These are phyloP conservation scores for Myrmecobius fasciatus DNA, from an alignment of 2,113 vertebrate genomes.

Conservation along the genomic window DNA sequence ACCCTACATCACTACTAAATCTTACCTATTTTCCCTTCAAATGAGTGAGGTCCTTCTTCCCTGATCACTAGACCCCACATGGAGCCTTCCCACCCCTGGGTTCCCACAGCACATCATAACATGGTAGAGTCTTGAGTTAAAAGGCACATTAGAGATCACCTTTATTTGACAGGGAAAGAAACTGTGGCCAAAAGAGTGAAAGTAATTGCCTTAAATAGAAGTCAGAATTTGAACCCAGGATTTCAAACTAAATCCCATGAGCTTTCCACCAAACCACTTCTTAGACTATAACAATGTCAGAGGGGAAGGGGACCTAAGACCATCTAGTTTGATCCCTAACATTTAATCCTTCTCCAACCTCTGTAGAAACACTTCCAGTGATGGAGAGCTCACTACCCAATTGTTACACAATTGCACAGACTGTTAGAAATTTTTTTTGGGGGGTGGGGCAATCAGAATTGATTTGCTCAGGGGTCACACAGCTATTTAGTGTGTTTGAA, in stretches of 20 bases:
- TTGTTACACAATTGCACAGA: background rate
- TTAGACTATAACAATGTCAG: background rate
- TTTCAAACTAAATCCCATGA: background rate
- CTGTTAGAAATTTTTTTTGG: background rate
- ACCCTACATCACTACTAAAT: background rate
- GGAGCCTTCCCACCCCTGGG: background rate
- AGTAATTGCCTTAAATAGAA: background rate
- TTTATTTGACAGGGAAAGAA: background rate
- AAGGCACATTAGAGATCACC: background rate
- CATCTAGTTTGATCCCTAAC: background rate
- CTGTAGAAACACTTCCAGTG: background rate
- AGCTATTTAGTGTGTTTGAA: no score
- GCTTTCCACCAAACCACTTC: background rate
- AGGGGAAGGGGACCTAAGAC: background rate
- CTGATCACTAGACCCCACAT: background rate
- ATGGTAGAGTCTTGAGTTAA: background rate
- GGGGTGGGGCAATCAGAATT: no score
- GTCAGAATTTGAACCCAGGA: background rate
- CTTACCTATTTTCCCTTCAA: background rate
- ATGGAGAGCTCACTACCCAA: background rate
- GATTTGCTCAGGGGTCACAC: no score
- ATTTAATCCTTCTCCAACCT: background rate
- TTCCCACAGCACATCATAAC: background rate
- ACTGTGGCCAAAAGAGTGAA: background rate
- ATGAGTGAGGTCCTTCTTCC: background rate